Evolutionary conservation across 2,113 vertebrate species (phyloP), one percentile per base, ranked within the genome.

Genomic region (Helogale parvula): DNA sequence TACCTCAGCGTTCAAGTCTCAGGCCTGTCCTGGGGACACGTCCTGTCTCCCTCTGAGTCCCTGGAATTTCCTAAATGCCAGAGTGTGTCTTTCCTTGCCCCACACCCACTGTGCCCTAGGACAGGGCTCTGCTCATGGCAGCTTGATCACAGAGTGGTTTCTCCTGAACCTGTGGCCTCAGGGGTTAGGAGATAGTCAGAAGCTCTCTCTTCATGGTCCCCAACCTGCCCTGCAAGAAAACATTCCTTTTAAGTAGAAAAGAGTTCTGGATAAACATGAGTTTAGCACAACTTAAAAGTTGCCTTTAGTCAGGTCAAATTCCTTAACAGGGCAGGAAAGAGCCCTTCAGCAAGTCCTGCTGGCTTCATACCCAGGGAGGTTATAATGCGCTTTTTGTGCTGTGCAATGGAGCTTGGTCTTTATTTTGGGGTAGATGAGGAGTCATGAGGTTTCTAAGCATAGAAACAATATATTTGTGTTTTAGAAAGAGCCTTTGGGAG

Each of bases 141-240:
- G 21, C 33, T 90, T 66, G 27, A 47, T 27, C 41, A 6, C 33
- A 45, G 35, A 15, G 54, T 35, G 12, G 14, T n/a, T 21, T 41
- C 31, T 76, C 41, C 79, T 0, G 0, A 27, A 23, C 25, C n/a
- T 23, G 17, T 23, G 31, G 47, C 9, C 27, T 69, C 14, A 0
- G 25, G 14, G 47, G 25, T 10, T 52, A 31, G 69, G 12, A 45
- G 60, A 23, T 12, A 21, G 25, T 41, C 45, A 27, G 72, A 76
- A 17, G 41, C 16, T 35, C 0, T 63, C 6, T 23, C 23, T 7
- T 8, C 35, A 8, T 60, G 19, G 41, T 38, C 19, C 23, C 54
- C 10, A 47, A 23, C 81, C 9, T 13, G 3, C 5, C 35, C 80
- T 11, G 12, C 63, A 65, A 31, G 33, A 16, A 76, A 31, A 7